phyloP scores from a whole-genome alignment of 2,113 vertebrate species.

The Fulica atra region DNA sequence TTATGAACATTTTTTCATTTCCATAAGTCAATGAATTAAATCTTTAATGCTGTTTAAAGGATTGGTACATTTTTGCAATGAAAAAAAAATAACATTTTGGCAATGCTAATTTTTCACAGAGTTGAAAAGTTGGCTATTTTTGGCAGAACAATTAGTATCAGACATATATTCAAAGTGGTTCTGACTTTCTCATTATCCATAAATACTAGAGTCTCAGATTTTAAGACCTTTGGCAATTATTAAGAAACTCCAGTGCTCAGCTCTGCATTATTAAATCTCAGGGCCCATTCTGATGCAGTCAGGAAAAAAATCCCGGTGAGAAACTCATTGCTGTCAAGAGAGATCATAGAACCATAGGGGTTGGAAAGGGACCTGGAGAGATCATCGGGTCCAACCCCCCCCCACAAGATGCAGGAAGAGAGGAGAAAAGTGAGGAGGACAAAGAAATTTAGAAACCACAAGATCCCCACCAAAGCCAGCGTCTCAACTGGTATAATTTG shows the following conservation, averaged over 20 bases:
- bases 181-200: neutral
- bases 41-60: neutral
- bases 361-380: too few relatives aligned
- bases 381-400: too few relatives aligned
- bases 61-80: neutral
- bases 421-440: neutral
- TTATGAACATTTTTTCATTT: constrained; percentile 38
- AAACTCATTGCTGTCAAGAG: neutral
- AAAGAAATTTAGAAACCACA: neutral
- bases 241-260: neutral
- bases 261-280: neutral
- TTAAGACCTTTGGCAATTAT: neutral
- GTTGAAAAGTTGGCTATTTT: neutral
- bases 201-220: neutral
- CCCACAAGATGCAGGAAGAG: neutral
- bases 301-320: neutral
- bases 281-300: neutral
- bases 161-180: neutral
- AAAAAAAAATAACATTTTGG: neutral
- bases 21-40: constrained; percentile 22
- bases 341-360: too few relatives aligned
- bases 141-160: neutral
- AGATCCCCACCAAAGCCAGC: neutral
- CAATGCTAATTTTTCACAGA: neutral
- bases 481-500: neutral